Conservation (phyloP, 2,888 invertebrate species). For the Hymenopus coronatus region DNA sequence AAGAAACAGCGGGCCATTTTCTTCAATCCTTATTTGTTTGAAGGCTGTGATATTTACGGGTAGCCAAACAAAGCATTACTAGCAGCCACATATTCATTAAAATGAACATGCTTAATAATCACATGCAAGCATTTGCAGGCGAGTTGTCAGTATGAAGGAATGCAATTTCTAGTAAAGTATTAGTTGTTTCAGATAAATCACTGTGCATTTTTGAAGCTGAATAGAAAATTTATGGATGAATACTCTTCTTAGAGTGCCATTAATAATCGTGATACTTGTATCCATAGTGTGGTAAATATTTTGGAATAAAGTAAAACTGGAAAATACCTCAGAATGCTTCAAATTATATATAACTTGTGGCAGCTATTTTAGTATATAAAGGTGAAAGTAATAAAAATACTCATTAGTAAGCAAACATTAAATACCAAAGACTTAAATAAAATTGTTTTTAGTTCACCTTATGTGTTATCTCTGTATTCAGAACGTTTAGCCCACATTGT, state of each 20-base stretch:
- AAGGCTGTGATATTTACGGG: constrained; percentile 31
- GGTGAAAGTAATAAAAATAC: not conserved
- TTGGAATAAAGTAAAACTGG: not conserved
- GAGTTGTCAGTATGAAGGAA: not conserved
- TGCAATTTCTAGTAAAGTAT: not conserved
- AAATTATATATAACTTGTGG: not conserved
- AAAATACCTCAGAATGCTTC: not conserved
- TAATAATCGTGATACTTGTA: not conserved
- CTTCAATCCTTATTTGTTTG: constrained; percentile 6
- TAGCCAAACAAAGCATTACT: constrained; percentile 10
- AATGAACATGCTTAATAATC: not conserved
- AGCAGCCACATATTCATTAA: not conserved
- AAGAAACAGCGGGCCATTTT: constrained; percentile 26
- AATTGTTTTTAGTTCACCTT: not conserved
- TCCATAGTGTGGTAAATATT: not conserved
- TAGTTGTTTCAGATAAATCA: not conserved
- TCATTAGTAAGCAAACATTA: not conserved
- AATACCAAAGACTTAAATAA: not conserved
- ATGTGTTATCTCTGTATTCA: not conserved
- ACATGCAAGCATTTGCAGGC: not conserved
- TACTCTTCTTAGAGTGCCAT: not conserved
- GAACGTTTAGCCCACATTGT: constrained; percentile 8
- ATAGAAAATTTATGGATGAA: not conserved
- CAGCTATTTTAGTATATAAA: not conserved
- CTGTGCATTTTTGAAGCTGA: not conserved